Evolutionary conservation across 2,113 vertebrate genomes (phyloP).

Genomic region (Bubo blakistoni): DNA sequence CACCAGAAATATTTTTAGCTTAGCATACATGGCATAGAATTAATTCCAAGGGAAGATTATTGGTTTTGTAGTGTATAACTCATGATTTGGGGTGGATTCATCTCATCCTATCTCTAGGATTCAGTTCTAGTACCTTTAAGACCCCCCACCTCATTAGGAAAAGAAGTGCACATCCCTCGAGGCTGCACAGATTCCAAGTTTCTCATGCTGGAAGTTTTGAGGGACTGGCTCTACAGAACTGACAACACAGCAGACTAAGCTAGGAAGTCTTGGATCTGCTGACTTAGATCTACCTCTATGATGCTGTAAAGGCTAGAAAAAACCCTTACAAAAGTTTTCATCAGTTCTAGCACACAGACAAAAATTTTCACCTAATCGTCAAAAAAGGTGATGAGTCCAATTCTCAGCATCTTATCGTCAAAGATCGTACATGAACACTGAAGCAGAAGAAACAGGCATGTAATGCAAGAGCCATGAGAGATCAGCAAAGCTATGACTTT

Average conservation of each 20-base stretch:
- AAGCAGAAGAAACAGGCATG: not conserved
- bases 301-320: not conserved
- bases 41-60: not conserved
- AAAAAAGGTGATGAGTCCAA: not conserved
- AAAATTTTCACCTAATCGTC: not conserved
- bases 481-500: not conserved
- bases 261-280: not conserved
- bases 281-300: not conserved
- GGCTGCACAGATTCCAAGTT: not conserved
- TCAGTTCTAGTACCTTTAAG: not conserved
- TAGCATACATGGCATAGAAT: not conserved
- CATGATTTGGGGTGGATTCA: not conserved
- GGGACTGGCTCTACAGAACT: not conserved
- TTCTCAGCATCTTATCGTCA: not conserved
- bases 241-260: not conserved
- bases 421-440: not conserved
- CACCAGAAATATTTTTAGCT: not conserved
- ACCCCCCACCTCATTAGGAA: not conserved
- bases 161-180: not conserved
- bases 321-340: not conserved
- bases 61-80: fast-evolving
- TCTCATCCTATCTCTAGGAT: not conserved
- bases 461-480: not conserved
- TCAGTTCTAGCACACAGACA: not conserved
- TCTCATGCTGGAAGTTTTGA: not conserved